Conservation (phyloP, 1,140 invertebrate genomes). For the Choristoneura fumiferana region DNA sequence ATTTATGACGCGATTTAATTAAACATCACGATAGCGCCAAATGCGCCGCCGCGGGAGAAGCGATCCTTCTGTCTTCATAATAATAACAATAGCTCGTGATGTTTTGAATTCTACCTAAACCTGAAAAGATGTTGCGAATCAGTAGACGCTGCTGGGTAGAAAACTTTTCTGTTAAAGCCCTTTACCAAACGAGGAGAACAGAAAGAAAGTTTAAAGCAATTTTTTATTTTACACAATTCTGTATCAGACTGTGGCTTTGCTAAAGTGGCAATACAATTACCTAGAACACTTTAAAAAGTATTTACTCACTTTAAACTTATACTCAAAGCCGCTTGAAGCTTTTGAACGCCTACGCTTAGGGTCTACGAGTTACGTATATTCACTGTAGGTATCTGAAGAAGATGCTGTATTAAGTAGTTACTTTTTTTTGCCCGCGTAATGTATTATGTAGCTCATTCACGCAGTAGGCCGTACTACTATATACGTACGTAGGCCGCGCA, state of each 20-base stretch:
- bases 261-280: no score
- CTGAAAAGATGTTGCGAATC: background rate
- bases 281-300: background rate
- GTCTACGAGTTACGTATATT: background rate
- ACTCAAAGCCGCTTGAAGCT: background rate
- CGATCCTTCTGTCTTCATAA: slow-evolving; percentile 41
- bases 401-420: background rate
- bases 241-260: background rate
- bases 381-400: background rate
- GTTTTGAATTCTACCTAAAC: background rate
- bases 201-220: background rate
- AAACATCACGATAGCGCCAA: slow-evolving; percentile 40
- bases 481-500: background rate
- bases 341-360: background rate
- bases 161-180: background rate
- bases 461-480: background rate
- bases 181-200: background rate
- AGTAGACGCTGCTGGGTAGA: background rate
- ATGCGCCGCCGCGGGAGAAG: slow-evolving; percentile 48
- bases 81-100: slow-evolving; percentile 28
- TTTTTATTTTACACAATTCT: background rate
- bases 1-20: slow-evolving; percentile 54
- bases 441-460: background rate
- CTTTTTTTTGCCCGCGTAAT: background rate
- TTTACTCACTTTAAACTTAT: background rate